Percentiles rank a stretch among this genome's conserved stretches.
phyloP scores from a whole-genome alignment of 2,888 invertebrate genomes.

The Philhelius pedissequus region DNA sequence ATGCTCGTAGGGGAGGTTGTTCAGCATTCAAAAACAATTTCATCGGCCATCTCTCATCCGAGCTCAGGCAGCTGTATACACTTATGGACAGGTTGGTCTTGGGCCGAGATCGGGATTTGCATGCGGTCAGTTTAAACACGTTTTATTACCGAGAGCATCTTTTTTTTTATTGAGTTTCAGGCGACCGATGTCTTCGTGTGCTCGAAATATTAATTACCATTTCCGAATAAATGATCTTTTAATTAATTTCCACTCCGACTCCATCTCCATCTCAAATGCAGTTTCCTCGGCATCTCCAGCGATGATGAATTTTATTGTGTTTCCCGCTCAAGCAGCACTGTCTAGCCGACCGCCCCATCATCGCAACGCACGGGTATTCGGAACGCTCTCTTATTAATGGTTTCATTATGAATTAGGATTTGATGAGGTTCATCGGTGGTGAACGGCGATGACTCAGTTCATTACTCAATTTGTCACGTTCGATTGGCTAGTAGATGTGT shows the following conservation, averaged over 20 bases:
- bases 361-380: too few species aligned
- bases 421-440: conserved; percentile 53
- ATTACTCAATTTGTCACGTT: conserved; percentile 69
- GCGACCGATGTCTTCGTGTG: conserved; percentile 57
- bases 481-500: conserved; percentile 57
- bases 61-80: conserved; percentile 61
- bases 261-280: not conserved
- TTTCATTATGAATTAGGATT: conserved; percentile 67
- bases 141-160: conserved; percentile 35
- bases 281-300: conserved; percentile 15
- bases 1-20: conserved; percentile 58
- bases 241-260: conserved; percentile 63
- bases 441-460: conserved; percentile 49
- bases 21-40: conserved; percentile 64
- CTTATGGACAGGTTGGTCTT: conserved; percentile 55
- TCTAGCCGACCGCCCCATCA: conserved; percentile 26
- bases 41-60: conserved; percentile 66
- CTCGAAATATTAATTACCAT: conserved; percentile 62
- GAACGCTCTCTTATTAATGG: conserved; percentile 64
- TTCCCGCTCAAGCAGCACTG: not conserved
- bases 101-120: conserved; percentile 57
- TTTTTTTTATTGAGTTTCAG: not conserved
- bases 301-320: conserved; percentile 42
- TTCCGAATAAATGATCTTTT: conserved; percentile 69
- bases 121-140: conserved; percentile 59